Evolutionary conservation across 2,113 vertebrate species (phyloP), one percentile per base, ranked within the genome.

Genomic region (Chloebia gouldiae): DNA sequence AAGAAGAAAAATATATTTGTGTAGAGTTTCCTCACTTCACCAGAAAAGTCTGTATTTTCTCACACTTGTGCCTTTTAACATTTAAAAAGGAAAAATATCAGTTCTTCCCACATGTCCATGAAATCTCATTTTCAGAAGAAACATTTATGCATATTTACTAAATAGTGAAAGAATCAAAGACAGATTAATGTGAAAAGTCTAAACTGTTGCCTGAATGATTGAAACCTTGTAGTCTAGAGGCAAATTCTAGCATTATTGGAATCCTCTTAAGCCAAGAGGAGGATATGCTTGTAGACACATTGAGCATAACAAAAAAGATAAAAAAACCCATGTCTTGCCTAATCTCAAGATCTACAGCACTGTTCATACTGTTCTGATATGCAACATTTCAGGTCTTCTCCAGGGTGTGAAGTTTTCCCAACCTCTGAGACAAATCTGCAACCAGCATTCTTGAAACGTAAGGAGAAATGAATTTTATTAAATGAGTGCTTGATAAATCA

Each of bases 361-460:
- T 47, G 22, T 47, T 47, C 42, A 89, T 82, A 85, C 51, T 95
- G 59, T 61, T 90, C 80, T 95, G 68, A 64, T 81, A 85, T 7
- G 22, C 13, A 76, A 9, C 15, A 37, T 64, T 85, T 35, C 40
- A 86, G 15, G 40, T 93, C 61, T 95, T 88, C 63, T 97, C 88
- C 84, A 84, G 91, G 60, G 77, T 37, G 49, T 27, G 91, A 88
- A 88, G 24, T 59, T 75, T 25, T 39, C 31, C 54, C 76, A 54
- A 24, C 54, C 56, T 96, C 71, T 60, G 86, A 96, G 71, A n/a
- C 81, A 92, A 91, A 94, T 77, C 86, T 96, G 81, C 80, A 97
- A 10, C 14, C 56, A 71, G 11, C 8, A 16, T 28, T 17, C 14
- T 71, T 27, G 54, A 64, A 86, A 91, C 5, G 31, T 65, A 59